A percentile compares a stretch with the other conserved stretches of the same genome.
These are phyloP conservation scores for Tauraco erythrolophus DNA, from an alignment of 2,113 vertebrate genomes.

Conservation along the genomic window DNA sequence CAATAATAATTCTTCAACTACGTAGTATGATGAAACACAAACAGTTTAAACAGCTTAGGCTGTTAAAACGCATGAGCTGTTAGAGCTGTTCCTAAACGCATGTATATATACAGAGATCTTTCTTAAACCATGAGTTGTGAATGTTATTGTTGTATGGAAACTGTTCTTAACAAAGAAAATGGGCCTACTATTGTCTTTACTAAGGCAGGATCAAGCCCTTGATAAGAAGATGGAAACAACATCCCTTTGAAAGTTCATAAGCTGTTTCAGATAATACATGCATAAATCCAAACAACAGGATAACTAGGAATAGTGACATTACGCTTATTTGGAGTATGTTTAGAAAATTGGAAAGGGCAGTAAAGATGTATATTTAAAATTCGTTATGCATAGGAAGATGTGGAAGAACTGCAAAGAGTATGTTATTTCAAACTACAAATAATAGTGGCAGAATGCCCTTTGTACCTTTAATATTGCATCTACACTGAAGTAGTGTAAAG, in stretches of 20 bases:
- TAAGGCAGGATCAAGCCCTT: background rate
- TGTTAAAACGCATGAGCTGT: no score
- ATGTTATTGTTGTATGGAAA: background rate
- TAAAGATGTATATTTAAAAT: background rate
- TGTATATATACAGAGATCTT: accelerated
- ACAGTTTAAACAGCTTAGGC: background rate
- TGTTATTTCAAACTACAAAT: background rate
- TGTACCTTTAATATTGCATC: background rate
- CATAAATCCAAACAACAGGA: background rate
- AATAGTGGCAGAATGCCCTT: background rate
- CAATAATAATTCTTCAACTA: background rate
- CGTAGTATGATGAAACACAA: background rate
- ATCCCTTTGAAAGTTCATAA: background rate
- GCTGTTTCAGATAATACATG: background rate
- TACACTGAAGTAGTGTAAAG: background rate
- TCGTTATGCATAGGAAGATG: background rate
- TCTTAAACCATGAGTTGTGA: background rate
- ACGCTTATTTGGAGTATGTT: background rate
- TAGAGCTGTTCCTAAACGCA: background rate
- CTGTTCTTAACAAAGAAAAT: background rate
- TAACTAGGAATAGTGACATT: background rate
- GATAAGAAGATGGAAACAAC: background rate
- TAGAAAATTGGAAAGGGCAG: background rate
- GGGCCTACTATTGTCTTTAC: background rate
- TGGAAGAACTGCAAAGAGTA: background rate